Percentiles rank a stretch among this genome's conserved stretches.
These are phyloP conservation scores for Entomobrya multifasciata DNA, from an alignment of 2,888 invertebrate species.

Conservation along the genomic window DNA sequence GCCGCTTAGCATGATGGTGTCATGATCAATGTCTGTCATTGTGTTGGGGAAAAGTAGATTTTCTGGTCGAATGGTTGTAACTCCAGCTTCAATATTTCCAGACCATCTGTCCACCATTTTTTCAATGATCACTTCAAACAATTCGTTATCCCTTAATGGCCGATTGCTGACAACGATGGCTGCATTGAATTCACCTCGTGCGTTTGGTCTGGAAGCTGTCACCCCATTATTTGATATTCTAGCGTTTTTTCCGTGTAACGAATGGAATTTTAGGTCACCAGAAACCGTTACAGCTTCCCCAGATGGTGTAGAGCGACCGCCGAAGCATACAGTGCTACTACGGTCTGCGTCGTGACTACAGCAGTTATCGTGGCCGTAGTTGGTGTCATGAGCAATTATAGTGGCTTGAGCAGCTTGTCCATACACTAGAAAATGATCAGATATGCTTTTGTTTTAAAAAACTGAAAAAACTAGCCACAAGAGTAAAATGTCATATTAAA, in stretches of 20 bases:
- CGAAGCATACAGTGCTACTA: conserved; percentile 52
- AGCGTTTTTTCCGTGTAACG: conserved; percentile 93
- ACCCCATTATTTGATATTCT: conserved; percentile 91
- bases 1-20: conserved; percentile 96
- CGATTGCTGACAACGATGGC: conserved; percentile 95
- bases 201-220: conserved; percentile 92
- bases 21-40: conserved; percentile 94
- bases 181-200: conserved; percentile 95
- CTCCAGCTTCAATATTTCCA: conserved; percentile 90
- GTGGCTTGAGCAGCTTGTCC: conserved; percentile 97
- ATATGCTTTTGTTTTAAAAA: too few relatives aligned
- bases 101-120: conserved; percentile 96
- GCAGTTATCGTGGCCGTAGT: conserved; percentile 66
- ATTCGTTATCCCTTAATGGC: conserved; percentile 92
- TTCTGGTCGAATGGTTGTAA: conserved; percentile 94
- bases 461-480: too few relatives aligned
- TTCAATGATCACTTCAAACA: conserved; percentile 95
- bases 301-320: conserved; percentile 62
- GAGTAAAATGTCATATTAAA: neutral
- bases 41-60: conserved; percentile 86
- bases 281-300: conserved; percentile 77
- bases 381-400: conserved; percentile 83
- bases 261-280: conserved; percentile 92
- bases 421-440: too few relatives aligned
- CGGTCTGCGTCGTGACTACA: conserved; percentile 65